Conservation (phyloP, 2,113 vertebrate genomes). For the Sitta europaea region DNA sequence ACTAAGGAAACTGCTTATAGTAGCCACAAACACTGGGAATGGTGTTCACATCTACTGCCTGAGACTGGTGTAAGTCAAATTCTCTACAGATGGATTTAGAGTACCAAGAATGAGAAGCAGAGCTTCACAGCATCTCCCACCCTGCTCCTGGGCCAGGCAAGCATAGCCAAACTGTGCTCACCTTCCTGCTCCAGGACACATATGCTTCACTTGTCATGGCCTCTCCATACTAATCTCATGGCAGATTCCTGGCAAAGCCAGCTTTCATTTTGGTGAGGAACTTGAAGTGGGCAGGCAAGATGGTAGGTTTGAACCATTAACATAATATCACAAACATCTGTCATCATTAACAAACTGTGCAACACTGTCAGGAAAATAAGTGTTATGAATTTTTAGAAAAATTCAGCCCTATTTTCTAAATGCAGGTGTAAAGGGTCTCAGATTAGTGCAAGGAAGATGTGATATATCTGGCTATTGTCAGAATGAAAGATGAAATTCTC, state of each 20-base stretch:
- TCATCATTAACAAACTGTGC: background rate
- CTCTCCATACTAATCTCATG: accelerated
- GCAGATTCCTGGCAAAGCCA: background rate
- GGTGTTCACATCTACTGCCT: background rate
- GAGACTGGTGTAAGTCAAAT: background rate
- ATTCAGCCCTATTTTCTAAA: background rate
- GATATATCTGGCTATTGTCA: background rate
- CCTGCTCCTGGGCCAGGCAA: background rate
- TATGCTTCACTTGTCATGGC: accelerated
- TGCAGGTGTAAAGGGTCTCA: background rate
- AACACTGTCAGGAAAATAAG: background rate
- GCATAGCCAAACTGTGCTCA: background rate
- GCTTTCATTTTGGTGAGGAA: background rate
- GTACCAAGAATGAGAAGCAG: background rate
- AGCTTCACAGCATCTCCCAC: background rate
- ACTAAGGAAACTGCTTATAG: background rate
- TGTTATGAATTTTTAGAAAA: background rate
- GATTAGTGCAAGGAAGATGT: background rate
- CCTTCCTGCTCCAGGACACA: background rate
- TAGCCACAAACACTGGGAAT: background rate
- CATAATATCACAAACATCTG: background rate
- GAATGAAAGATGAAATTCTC: background rate
- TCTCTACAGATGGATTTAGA: background rate
- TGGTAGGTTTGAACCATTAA: background rate
- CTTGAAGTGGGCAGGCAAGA: background rate